phyloP scores from a whole-genome alignment of 2,888 invertebrate species.

The Pediacus dermestoides region DNA sequence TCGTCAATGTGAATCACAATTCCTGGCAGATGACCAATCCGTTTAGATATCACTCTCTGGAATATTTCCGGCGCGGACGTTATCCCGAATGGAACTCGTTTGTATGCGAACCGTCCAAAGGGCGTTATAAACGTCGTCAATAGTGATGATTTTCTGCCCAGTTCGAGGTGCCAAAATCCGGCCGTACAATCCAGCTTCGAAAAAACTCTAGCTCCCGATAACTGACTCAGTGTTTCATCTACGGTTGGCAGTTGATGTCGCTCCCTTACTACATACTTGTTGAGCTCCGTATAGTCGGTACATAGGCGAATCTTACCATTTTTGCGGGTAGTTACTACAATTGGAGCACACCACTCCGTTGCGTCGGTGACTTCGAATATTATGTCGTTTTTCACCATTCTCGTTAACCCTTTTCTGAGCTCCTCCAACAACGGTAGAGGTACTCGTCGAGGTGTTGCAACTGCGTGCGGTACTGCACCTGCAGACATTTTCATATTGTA shows the following conservation, averaged over 20 bases:
- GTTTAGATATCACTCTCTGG: conserved; percentile 3
- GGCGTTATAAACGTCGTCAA: conserved; percentile 18
- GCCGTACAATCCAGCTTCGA: conserved; percentile 27
- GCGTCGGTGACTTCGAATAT: conserved; percentile 34
- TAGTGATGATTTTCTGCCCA: conserved; percentile 9
- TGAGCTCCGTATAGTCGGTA: conserved; percentile 33
- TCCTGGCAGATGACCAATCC: conserved; percentile 7
- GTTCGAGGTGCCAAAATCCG: conserved; percentile 30
- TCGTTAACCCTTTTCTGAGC: conserved; percentile 35
- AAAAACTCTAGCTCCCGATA: conserved; percentile 23
- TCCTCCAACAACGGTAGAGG: conserved; percentile 35
- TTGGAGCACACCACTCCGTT: conserved; percentile 40
- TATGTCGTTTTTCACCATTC: conserved; percentile 29
- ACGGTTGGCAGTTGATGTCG: conserved; percentile 23
- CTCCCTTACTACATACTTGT: conserved; percentile 26
- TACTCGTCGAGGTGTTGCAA: conserved; percentile 34
- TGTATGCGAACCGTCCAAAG: conserved; percentile 15
- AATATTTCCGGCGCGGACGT: conserved; percentile 15
- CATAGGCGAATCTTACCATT: conserved; percentile 29
- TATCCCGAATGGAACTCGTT: conserved; percentile 16
- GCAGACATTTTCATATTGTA: conserved; percentile 30
- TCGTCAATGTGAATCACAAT: conserved; percentile 16
- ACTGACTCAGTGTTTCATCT: conserved; percentile 24
- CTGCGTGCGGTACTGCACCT: conserved; percentile 30
- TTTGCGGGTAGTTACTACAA: conserved; percentile 37